phyloP scores from a whole-genome alignment of 2,113 vertebrate genomes.

The Nymphicus hollandicus region DNA sequence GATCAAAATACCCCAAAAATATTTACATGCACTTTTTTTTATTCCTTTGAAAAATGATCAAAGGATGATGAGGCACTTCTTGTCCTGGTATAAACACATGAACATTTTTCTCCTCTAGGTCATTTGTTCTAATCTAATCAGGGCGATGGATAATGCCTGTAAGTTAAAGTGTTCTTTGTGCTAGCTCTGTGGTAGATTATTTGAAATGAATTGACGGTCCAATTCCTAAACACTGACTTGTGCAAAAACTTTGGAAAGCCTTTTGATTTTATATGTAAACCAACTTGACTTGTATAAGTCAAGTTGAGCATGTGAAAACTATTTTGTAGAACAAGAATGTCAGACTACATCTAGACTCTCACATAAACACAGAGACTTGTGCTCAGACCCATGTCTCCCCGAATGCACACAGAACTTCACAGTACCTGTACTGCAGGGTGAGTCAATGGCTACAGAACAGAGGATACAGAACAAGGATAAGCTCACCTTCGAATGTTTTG shows the following conservation, averaged over 20 bases:
- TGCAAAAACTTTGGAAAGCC: neutral
- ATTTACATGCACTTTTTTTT: neutral
- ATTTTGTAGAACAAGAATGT: accelerated
- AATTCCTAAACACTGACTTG: neutral
- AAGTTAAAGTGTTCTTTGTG: neutral
- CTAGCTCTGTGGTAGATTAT: neutral
- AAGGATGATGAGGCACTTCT: neutral
- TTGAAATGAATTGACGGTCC: neutral
- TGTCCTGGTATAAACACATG: neutral
- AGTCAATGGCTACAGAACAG: neutral
- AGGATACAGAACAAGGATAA: neutral
- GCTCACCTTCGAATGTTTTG: neutral
- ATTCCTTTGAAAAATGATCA: constrained; percentile 19
- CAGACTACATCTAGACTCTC: neutral
- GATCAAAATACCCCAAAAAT: constrained; percentile 17
- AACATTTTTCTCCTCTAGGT: neutral
- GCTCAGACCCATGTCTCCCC: neutral
- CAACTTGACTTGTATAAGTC: neutral
- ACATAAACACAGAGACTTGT: neutral
- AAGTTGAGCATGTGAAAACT: neutral
- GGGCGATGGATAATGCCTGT: neutral
- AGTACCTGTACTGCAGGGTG: neutral
- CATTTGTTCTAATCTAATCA: constrained; percentile 1
- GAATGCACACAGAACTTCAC: accelerated
- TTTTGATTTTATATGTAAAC: neutral